Base-by-base conservation (phyloP, 2,113 vertebrate genomes). In the Furnarius figulus region DNA sequence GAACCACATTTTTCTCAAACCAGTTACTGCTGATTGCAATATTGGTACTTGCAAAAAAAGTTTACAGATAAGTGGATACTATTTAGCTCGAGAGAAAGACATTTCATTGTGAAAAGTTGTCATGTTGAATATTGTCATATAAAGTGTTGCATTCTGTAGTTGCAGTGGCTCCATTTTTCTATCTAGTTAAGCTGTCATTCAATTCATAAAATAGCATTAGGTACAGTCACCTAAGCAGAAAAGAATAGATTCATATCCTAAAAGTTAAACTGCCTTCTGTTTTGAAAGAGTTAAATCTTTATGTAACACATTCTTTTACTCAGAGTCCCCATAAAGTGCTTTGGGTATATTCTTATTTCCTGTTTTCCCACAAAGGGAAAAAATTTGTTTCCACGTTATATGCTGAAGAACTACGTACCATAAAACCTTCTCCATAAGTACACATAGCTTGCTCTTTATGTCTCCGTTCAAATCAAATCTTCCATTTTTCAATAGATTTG, bases 171-270 rank as follows among this genome's bases (percentile, higher is more conserved):
- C 31, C 44, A 61, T 79, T 95, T 86, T 68, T 86, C 75, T 58
- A 40, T 46, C 62, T 56, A 31, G 44, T 70, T 76, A 75, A 83
- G 24, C 58, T 86, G 40, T 47, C 72, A 86, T 40, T 92, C 75
- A 94, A 46, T 86, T 92, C 12, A 83, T 46, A 94, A 85, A 79
- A 93, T 24, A 52, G 62, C 40, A 75, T 74, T 50, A 96, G 42
- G 14, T 85, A 88, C 49, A 47, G 58, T 65, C 49, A 83, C 40
- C 44, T 46, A 90, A 80, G 62, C 53, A 90, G 47, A 78, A 85
- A 75, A 78, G 7, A 79, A 79, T 2, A 67, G 40, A 65, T 52
- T 61, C 27, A 3, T 3, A 68, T 68, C 75, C 52, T 68, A 73
- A 90, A 79, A 84, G 24, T 53, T n/a, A 62, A 94, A 75, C 23